Evolutionary conservation across 2,888 invertebrate species (phyloP), one percentile per base, ranked within the genome.

Genomic region (Hirtodrosophila histrioides): DNA sequence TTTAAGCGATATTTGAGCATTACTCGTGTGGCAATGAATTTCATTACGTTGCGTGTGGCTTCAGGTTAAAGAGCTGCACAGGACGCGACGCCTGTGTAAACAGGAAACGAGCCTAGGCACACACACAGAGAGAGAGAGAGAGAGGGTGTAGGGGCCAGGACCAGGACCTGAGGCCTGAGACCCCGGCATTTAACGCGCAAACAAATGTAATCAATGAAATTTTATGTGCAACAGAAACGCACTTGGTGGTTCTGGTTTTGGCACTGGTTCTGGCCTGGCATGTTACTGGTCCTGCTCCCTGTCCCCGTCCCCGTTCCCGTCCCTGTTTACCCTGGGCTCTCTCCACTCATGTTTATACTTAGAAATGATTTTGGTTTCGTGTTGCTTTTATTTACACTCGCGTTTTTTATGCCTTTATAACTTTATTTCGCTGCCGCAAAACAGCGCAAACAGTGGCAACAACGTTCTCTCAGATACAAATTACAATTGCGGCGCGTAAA

Each of bases 121-220:
- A 80, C 64, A 62, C 58, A 56, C 45, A 66, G 43, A 41, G 29
- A 17, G 17, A 17, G 17, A 17, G 17, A 17, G 17, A 17, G 17
- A 17, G 17, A 17, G 17, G 17, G 17, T 17, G 17, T 17, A 17
- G 40, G 31, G 66, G 57, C 45, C 74, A 50, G 53, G 56, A 50
- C 45, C 74, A 50, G 53, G 56, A 50, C 46, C 43, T 54, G 44
- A 49, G 58, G 48, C 45, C 58, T 51, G 31, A 61, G 76, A 51
- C 43, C 35, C 31, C 35, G 65, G 63, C 86, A 86, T 79, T 79
- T 79, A 79, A 67, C 85, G 78, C 87, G 77, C 87, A 79, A 85
- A 87, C 88, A 88, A 88, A 85, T 87, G 85, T 88, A 85, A 85
- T 85, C 84, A 85, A 85, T 85, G 84, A 88, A 88, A 87, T 85